Conservation (phyloP, 2,797 vertebrate species). For the Brachymystax lenok region DNA sequence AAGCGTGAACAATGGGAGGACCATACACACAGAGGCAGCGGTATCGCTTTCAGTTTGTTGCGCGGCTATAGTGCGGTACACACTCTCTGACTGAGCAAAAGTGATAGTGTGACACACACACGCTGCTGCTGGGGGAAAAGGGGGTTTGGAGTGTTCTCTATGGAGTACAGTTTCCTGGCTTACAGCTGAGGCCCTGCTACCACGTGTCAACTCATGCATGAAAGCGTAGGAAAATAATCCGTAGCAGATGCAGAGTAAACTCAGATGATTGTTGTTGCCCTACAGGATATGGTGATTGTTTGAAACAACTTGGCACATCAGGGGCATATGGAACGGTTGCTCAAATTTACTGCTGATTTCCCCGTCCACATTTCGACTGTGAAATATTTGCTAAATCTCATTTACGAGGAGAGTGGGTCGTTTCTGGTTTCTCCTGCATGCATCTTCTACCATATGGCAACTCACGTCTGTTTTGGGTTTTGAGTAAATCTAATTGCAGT, state of each 20-base stretch:
- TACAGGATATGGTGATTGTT: not conserved
- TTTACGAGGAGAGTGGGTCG: not conserved
- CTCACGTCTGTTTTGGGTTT: not conserved
- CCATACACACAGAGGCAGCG: constrained; percentile 23
- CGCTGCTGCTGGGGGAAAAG: constrained; percentile 12
- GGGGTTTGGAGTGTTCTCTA: constrained; percentile 31
- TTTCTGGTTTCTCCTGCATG: constrained; percentile 25
- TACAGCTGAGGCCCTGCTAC: constrained; percentile 27
- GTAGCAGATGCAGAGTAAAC: constrained; percentile 13
- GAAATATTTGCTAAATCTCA: not conserved
- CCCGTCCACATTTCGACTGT: not conserved
- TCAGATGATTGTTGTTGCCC: not conserved
- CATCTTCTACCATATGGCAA: not conserved
- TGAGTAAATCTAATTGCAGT: not conserved
- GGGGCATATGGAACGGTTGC: not conserved
- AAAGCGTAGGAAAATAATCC: constrained; percentile 15
- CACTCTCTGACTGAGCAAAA: constrained; percentile 2
- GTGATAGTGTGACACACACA: not conserved
- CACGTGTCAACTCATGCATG: constrained; percentile 20
- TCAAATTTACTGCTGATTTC: constrained; percentile 2
- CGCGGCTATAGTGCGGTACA: not conserved
- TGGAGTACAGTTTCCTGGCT: constrained; percentile 35
- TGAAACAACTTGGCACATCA: constrained; percentile 2
- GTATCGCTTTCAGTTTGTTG: constrained; percentile 31
- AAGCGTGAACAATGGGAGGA: constrained; percentile 39